Base-by-base conservation (phyloP, 2,888 invertebrate genomes). In the Lycaena phlaeas region DNA sequence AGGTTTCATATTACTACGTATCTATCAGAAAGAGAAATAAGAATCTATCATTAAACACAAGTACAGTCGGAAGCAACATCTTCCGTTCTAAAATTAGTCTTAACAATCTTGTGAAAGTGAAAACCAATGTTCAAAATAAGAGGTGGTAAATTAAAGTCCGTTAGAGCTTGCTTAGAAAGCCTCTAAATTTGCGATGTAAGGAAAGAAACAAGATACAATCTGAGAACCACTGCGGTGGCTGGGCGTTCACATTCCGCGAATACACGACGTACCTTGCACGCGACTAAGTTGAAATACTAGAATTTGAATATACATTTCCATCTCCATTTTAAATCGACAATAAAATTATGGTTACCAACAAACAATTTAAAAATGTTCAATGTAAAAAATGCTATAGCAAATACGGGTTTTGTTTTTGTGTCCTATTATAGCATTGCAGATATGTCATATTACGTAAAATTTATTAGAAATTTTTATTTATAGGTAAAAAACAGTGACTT, bases 151-250 rank as follows among this genome's bases (percentile, higher is more conserved):
- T 31, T 18, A 18, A 18, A 18, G 3, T 5, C 30, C 30, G 30
- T 30, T 30, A 11, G 17, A 18, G 18, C 18, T n/a, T n/a, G n/a
- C 15, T 11, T 34, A 34, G 18, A 34, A 18, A 11, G 34, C 2
- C 22, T 34, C 34, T 22, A 22, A 22, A 22, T 22, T 22, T 9
- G 31, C 31, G 34, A 34, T 34, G 18, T 34, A 12, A 34, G 34
- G 34, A 18, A 34, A 34, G 34, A 34, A 34, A 34, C 34, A 34
- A 18, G 34, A 34, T 34, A 34, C 18, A 18, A 34, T 34, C 34
- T 18, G 22, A 5, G 22, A 34, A 18, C 34, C 34, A 34, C 34
- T 18, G 18, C 18, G 11, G 18, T 10, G 17, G 9, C 11, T 34
- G 34, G 34, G 34, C 34, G 18, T 34, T 34, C 34, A 34, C 34